Evolutionary conservation across 2,113 vertebrate genomes (phyloP), one percentile per base, ranked within the genome.

Genomic region (Xenopus borealis): DNA sequence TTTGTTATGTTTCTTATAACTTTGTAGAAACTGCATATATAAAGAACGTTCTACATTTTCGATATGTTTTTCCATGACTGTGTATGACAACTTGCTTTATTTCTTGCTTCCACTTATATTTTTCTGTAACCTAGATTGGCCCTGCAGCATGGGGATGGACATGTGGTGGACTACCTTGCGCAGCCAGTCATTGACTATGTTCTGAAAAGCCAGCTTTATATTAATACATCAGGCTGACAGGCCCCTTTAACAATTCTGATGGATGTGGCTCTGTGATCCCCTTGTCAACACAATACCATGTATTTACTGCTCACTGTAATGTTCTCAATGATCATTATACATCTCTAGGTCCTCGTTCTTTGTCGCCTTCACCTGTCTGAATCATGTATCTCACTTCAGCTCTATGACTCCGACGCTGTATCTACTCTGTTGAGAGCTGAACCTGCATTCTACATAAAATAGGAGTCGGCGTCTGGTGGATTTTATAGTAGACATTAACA

Each of bases 151-250:
- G 97, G 97, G 0, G 97, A 98, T 0, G 97, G 97, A 58, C 96
- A 98, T 0, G 97, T 99, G 0, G 94, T 97, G 89, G 96, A 99
- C 81, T 99, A 99, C 86, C 92, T 99, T 85, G 90, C 83, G 74
- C 97, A 99, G 88, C 94, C 95, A 0, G 96, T 99, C 88, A 99
- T 99, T 7, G 97, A 99, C 90, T 99, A 98, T 90, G 94, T 99
- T 85, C 94, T 99, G 88, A 95, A 99, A 90, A 97, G 93, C 81
- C 97, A 98, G 87, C 95, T 99, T 52, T 99, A 98, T 89, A 98
- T 99, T 91, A 98, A 94, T 0, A 89, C 97, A 79, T 98, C 97
- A 0, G 96, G 97, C 87, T 99, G 96, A 87, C 45, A 1, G 53
- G 68, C 59, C 1, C 13, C 3, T 46, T 17, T 72, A 50, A 55